These are phyloP conservation scores for Cynopterus sphinx DNA, from an alignment of 2,797 vertebrate species.

Conservation along the genomic window DNA sequence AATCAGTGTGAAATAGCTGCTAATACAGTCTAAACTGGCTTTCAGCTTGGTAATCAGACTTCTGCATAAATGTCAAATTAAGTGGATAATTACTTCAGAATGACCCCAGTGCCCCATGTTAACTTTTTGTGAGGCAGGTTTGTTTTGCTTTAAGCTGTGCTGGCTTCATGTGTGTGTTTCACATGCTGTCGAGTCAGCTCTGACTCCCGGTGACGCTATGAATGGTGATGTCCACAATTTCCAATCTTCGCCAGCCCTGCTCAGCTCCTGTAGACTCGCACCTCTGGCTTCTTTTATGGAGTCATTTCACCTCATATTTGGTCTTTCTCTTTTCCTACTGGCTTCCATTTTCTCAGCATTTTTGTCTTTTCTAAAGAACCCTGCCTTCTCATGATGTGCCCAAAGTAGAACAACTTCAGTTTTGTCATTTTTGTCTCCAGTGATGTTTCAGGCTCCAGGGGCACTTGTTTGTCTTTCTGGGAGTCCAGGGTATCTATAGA, in stretches of 20 bases:
- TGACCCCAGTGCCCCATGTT: not conserved
- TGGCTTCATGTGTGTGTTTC: not conserved
- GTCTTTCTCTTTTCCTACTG: not conserved
- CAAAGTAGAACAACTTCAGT: not conserved
- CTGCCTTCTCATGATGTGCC: not conserved
- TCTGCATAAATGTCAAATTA: constrained; percentile 54
- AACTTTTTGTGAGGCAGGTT: not conserved
- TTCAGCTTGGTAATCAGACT: not conserved
- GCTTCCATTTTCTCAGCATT: not conserved
- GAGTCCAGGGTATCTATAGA: not conserved
- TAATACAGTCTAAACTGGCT: constrained; percentile 28
- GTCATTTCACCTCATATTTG: not conserved
- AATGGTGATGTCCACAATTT: not conserved
- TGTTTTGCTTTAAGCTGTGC: not conserved
- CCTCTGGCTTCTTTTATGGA: not conserved
- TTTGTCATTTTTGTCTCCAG: not conserved
- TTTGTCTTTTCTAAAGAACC: not conserved
- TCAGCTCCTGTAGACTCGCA: not conserved
- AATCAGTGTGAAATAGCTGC: not conserved
- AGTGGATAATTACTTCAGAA: constrained; percentile 24
- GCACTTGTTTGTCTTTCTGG: not conserved
- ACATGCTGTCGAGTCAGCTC: not conserved
- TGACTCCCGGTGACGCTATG: not conserved
- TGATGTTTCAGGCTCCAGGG: not conserved
- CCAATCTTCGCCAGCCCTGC: not conserved